Evolutionary conservation across 2,888 invertebrate genomes (phyloP).

Genomic region (Pocota personata): DNA sequence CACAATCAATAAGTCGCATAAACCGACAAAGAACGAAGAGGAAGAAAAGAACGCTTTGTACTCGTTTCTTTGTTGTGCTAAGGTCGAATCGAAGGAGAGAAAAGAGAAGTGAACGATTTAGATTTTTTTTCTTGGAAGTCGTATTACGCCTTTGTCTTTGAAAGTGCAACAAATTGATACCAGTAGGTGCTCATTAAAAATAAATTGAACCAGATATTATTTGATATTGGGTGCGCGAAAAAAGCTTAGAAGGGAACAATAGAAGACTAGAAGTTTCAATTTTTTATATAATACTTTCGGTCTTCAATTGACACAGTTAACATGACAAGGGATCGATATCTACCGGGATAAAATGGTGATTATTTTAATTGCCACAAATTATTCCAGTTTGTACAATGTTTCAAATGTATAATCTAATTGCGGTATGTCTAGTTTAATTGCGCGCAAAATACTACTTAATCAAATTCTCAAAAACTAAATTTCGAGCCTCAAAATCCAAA

Average conservation of each 20-base stretch:
- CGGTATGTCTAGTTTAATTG: no score
- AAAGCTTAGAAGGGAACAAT: neutral
- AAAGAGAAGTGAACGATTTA: slow-evolving; percentile 10
- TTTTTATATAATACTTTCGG: neutral
- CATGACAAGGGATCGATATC: no score
- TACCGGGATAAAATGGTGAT: no score
- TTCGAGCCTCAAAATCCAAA: no score
- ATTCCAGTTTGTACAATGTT: no score
- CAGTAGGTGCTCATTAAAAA: slow-evolving; percentile 18
- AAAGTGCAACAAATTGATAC: neutral
- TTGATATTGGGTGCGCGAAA: neutral
- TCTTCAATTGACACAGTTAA: no score
- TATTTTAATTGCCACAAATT: no score
- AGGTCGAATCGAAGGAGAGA: slow-evolving; percentile 8
- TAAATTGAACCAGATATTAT: slow-evolving; percentile 24
- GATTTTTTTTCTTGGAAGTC: neutral
- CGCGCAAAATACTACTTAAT: no score
- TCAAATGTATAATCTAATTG: no score
- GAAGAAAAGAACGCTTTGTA: neutral
- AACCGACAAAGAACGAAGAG: slow-evolving; percentile 3
- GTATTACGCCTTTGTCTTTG: neutral
- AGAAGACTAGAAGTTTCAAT: no score
- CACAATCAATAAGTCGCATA: slow-evolving; percentile 55
- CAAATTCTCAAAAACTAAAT: no score
- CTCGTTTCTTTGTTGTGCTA: slow-evolving; percentile 13